A percentile compares a stretch with the other conserved stretches of the same genome.
These are phyloP conservation scores for Erythrocercus mccallii DNA, from an alignment of 2,113 vertebrate species.

Conservation along the genomic window DNA sequence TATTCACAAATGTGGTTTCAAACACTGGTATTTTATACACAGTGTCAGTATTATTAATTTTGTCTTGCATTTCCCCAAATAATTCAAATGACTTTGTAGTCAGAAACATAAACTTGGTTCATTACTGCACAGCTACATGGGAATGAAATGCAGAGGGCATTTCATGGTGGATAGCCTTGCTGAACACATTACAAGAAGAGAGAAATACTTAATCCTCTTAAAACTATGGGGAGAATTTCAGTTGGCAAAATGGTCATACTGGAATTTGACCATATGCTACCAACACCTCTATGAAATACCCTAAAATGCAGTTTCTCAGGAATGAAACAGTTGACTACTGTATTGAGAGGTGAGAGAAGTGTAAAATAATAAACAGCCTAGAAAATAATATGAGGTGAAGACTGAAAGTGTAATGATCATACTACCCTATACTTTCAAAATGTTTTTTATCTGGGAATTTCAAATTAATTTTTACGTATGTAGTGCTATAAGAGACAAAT, in stretches of 20 bases:
- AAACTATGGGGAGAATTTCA: slow-evolving; percentile 32
- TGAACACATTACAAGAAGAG: background rate
- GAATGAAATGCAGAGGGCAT: slow-evolving; percentile 10
- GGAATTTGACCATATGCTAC: slow-evolving; percentile 44
- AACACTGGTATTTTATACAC: slow-evolving; percentile 57
- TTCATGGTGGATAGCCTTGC: slow-evolving; percentile 2
- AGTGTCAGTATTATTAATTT: slow-evolving; percentile 62
- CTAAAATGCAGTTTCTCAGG: background rate
- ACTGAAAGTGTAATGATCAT: background rate
- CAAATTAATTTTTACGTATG: background rate
- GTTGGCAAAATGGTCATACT: slow-evolving; percentile 23
- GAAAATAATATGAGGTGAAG: background rate
- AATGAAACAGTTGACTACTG: slow-evolving; percentile 20
- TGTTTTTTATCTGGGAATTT: slow-evolving; percentile 1
- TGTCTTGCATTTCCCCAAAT: slow-evolving; percentile 43
- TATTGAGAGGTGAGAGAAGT: background rate
- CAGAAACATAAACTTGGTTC: slow-evolving; percentile 48
- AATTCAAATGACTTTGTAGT: slow-evolving; percentile 49
- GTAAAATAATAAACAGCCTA: background rate
- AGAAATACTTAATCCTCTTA: slow-evolving; percentile 33
- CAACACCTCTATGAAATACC: slow-evolving; percentile 9
- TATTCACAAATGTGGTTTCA: slow-evolving; percentile 49
- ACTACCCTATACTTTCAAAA: background rate
- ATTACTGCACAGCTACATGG: background rate
- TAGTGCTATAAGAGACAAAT: background rate